phyloP scores from a whole-genome alignment of 2,888 invertebrate genomes.

The Penaeus monodon region DNA sequence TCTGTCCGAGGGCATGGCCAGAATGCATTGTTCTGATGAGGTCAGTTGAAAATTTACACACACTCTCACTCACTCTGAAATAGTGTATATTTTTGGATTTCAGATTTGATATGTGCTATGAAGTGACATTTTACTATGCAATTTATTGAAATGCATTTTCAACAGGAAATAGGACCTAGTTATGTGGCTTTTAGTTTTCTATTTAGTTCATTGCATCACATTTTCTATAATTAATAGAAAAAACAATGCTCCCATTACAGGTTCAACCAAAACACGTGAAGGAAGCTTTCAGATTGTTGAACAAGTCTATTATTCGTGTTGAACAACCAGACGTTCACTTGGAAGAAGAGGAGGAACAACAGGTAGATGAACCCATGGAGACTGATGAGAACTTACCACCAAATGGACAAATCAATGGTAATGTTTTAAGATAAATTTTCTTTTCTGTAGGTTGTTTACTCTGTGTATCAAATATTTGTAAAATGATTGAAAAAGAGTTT shows the following conservation, averaged over 20 bases:
- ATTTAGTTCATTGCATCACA: too few species aligned
- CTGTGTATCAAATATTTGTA: too few species aligned
- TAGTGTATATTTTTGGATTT: too few species aligned
- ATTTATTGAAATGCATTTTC: too few species aligned
- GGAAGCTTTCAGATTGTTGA: conserved; percentile 90
- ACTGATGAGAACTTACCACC: conserved; percentile 59
- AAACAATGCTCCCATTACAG: conserved; percentile 67
- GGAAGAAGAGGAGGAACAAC: conserved; percentile 78
- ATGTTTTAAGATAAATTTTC: too few species aligned
- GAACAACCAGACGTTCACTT: conserved; percentile 97
- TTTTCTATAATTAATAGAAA: background rate
- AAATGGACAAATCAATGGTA: conserved; percentile 52
- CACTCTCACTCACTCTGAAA: too few species aligned
- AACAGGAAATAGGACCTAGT: too few species aligned
- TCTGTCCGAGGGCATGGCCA: conserved; percentile 95
- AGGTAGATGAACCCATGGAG: conserved; percentile 73
- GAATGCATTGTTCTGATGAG: conserved; percentile 93
- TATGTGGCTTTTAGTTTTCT: too few species aligned
- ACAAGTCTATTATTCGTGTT: conserved; percentile 96
- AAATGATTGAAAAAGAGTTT: too few species aligned
- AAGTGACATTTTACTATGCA: too few species aligned
- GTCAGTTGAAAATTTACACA: conserved; percentile 70
- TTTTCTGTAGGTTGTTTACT: too few species aligned
- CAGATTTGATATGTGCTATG: too few species aligned
- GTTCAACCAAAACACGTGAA: conserved; percentile 87